Evolutionary conservation across 1,140 invertebrate species (phyloP).

Genomic region (Ylistrum balloti): DNA sequence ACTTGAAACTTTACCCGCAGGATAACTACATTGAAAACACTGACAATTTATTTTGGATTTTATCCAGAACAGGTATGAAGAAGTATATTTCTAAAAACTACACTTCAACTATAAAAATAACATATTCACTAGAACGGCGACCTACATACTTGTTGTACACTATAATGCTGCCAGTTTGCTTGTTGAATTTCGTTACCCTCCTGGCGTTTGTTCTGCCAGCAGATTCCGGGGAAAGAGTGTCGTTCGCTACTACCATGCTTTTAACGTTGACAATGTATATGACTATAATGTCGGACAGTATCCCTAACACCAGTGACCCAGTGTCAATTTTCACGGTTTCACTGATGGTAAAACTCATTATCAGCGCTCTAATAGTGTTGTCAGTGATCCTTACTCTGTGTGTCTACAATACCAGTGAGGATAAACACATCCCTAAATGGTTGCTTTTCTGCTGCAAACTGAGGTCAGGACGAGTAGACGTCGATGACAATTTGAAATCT

Average conservation of each 20-base stretch:
- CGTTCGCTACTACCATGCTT: background rate
- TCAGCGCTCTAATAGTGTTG: background rate
- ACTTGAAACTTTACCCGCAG: background rate
- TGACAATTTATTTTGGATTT: background rate
- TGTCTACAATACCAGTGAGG: background rate
- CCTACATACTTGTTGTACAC: background rate
- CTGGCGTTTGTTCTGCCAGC: slow-evolving; percentile 40
- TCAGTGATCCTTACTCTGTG: background rate
- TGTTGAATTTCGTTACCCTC: background rate
- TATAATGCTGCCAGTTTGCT: slow-evolving; percentile 15
- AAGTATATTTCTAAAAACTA: background rate
- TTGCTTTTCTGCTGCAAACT: background rate
- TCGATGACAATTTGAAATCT: background rate
- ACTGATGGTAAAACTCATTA: background rate
- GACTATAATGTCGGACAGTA: background rate
- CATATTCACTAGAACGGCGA: background rate
- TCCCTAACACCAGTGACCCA: background rate
- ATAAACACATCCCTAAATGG: background rate
- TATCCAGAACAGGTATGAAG: background rate
- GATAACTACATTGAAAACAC: background rate
- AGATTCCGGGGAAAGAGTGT: slow-evolving; percentile 45
- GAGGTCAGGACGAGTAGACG: background rate
- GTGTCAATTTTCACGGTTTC: background rate
- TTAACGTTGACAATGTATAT: background rate
- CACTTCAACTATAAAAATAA: background rate